A percentile compares a stretch with the other conserved stretches of the same genome.
phyloP scores from a whole-genome alignment of 2,113 vertebrate species.

The Pygoscelis antarcticus region DNA sequence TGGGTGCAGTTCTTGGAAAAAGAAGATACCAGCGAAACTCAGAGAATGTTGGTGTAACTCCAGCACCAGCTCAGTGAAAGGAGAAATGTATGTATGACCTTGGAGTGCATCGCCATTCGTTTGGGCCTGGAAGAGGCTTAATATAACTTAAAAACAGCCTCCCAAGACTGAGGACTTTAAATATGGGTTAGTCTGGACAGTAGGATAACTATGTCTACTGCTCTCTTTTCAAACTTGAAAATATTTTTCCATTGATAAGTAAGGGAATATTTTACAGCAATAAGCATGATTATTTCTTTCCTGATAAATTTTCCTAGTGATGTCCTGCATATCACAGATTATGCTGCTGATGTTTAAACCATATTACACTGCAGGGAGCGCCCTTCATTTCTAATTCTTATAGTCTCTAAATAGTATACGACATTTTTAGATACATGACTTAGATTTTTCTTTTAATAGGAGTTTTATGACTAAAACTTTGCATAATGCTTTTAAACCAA shows the following conservation, averaged over 20 bases:
- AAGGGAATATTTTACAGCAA: not conserved
- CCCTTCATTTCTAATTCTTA: not conserved
- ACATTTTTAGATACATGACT: not conserved
- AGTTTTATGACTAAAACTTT: not conserved
- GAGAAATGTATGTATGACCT: not conserved
- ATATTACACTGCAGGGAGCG: not conserved
- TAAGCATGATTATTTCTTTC: not conserved
- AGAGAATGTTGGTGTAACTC: not conserved
- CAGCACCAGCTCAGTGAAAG: not conserved
- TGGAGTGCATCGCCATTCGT: not conserved
- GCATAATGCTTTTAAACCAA: not conserved
- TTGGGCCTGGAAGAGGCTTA: not conserved
- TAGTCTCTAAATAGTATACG: not conserved
- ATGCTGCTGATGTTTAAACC: not conserved
- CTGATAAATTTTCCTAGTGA: not conserved
- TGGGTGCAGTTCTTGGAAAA: not conserved
- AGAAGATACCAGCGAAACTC: not conserved
- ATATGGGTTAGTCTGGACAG: not conserved
- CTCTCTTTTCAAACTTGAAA: not conserved
- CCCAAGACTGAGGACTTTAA: not conserved
- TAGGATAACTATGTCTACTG: not conserved
- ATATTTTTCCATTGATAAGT: not conserved
- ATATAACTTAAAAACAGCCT: not conserved
- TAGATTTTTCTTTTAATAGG: not conserved
- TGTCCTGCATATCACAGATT: not conserved